Base-by-base conservation (phyloP, 1,140 invertebrate genomes). In the Caenorhabditis tropicalis region DNA sequence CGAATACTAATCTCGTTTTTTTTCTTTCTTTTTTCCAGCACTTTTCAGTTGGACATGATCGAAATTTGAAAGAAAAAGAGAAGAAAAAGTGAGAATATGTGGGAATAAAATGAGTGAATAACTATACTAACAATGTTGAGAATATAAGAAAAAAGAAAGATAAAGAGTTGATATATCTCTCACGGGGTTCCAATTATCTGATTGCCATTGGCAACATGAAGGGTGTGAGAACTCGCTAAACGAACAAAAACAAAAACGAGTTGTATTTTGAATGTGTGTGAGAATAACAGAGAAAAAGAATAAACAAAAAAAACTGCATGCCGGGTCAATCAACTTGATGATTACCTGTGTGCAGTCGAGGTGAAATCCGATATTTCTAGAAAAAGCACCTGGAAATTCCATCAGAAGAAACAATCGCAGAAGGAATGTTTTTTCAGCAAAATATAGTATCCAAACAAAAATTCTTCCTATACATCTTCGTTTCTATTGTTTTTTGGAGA, bases 271-370 rank as follows among this genome's bases (percentile, higher is more conserved):
- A 27, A 19, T 56, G 9, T 9, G 53, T 56, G 21, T 27, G 53
- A 43, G 33, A 43, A 39, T 74, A 74, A 31, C 21, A 33, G 24
- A 19, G 43, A 74, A 24, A 24, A 43, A 10, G 36, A 36, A 43
- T 43, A 74, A 74, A 74, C 36, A 74, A 74, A 39, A 43, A 27
- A 33, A 36, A 2, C 12, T 36, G 29, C 31, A 46, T 29, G 53
- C 4, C 36, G 36, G 65, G 33, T 74, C 65, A 39, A 74, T 74
- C 65, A 74, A 74, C 36, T 74, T 74, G 65, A 74, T 74, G 65
- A 74, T 74, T 74, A 74, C 36, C 36, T 74, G 65, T 74, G 65
- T 74, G 65, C 65, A 74, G 33, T 74, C 33, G 65, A 74, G 65
- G 65, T 74, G 65, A 74, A 74, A 74, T 39, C 65, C 65, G 33